Conservation (phyloP, 2,797 vertebrate genomes). For the Bovichtus variegatus region DNA sequence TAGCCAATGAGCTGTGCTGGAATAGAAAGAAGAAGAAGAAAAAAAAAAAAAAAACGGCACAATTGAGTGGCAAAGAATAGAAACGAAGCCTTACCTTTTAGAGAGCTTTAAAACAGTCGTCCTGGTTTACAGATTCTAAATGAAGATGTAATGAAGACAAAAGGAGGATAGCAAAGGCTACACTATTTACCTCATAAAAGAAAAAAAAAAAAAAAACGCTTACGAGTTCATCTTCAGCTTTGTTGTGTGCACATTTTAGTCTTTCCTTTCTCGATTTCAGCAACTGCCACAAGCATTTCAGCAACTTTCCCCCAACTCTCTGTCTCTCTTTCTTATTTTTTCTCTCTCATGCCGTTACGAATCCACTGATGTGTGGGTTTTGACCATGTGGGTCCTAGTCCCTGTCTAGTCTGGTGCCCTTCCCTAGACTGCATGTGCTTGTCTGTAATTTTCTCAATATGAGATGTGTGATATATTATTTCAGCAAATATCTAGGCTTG, state of each 20-base stretch:
- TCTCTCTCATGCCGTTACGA: slow-evolving; percentile 53
- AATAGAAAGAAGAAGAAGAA: too few species aligned
- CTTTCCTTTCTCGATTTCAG: slow-evolving; percentile 47
- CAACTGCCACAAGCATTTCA: slow-evolving; percentile 51
- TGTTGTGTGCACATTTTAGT: slow-evolving; percentile 34
- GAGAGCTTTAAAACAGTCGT: slow-evolving; percentile 49
- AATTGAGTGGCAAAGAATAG: slow-evolving; percentile 2
- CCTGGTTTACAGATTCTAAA: slow-evolving; percentile 39
- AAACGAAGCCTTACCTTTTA: slow-evolving; percentile 75
- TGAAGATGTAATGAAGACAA: slow-evolving; percentile 35
- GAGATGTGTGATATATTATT: slow-evolving; percentile 82
- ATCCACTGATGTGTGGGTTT: slow-evolving; percentile 70
- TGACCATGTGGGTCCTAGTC: slow-evolving; percentile 76
- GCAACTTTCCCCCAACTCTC: slow-evolving; percentile 54
- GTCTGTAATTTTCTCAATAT: slow-evolving; percentile 83
- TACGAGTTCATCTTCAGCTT: slow-evolving; percentile 44
- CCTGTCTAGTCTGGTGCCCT: slow-evolving; percentile 69
- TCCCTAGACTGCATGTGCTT: slow-evolving; percentile 66
- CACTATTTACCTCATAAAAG: slow-evolving; percentile 12
- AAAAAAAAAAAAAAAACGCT: slow-evolving; percentile 29
- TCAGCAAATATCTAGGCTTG: slow-evolving; percentile 69
- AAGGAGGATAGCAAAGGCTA: slow-evolving; percentile 10
- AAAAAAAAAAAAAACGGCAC: neutral
- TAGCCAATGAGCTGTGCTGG: slow-evolving; percentile 44
- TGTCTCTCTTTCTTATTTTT: slow-evolving; percentile 62